phyloP scores from a whole-genome alignment of 2,888 invertebrate genomes.

The Punctoribates punctum region DNA sequence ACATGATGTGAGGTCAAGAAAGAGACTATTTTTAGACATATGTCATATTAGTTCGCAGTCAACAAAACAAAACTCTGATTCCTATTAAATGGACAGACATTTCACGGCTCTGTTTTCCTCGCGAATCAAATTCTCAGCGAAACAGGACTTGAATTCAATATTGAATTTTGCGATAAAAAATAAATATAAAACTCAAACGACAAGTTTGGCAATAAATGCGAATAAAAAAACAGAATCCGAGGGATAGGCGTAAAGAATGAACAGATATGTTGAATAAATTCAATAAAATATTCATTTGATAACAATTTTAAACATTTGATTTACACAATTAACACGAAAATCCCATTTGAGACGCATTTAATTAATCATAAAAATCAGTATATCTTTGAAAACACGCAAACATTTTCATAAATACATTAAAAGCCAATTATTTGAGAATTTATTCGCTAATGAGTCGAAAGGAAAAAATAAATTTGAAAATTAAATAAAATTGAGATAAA shows the following conservation, averaged over 20 bases:
- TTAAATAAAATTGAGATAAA: neutral
- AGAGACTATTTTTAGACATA: constrained; percentile 16
- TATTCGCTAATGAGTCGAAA: constrained; percentile 3
- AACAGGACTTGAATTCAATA: neutral
- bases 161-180: neutral
- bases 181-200: too few species aligned
- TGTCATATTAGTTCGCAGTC: neutral
- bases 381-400: neutral
- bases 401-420: neutral
- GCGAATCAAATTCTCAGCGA: neutral
- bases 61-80: neutral
- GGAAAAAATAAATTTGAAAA: neutral
- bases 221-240: neutral
- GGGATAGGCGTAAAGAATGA: neutral
- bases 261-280: neutral
- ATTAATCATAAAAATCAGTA: neutral
- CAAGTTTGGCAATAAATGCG: too few species aligned
- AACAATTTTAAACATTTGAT: neutral
- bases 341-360: neutral
- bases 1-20: constrained; percentile 17
- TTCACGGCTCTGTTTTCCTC: neutral
- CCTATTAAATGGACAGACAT: constrained; percentile 13
- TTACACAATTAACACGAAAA: neutral
- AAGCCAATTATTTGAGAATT: neutral
- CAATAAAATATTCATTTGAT: neutral